Percentiles rank a stretch among this genome's conserved stretches.
Conservation (phyloP, 1,140 invertebrate species). For the Listronotus oregonensis region DNA sequence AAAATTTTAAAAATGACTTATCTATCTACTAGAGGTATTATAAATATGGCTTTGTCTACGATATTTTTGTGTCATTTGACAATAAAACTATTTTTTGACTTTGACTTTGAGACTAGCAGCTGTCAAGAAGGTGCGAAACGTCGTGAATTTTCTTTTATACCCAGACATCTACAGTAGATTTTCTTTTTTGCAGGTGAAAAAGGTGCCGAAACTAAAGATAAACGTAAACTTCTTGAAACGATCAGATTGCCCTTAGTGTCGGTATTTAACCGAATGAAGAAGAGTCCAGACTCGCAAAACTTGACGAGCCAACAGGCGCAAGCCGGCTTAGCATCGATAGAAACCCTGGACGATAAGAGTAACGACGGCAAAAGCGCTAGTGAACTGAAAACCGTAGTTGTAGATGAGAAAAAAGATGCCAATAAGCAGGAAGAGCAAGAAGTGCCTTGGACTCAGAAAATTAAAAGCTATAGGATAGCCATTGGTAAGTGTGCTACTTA, state of each 20-base stretch:
- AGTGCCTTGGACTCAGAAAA: conserved; percentile 38
- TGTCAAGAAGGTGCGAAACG: too few species aligned
- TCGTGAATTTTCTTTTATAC: too few species aligned
- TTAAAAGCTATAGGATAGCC: conserved; percentile 46
- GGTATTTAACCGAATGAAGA: conserved; percentile 60
- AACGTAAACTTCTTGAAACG: conserved; percentile 62
- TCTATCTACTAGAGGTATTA: too few species aligned
- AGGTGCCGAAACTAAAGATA: conserved; percentile 48
- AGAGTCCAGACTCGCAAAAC: conserved; percentile 44
- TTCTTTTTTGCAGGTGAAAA: conserved; percentile 34
- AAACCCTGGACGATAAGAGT: conserved; percentile 70
- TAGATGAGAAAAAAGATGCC: conserved; percentile 56
- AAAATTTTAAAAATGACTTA: too few species aligned
- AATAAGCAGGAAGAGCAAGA: conserved; percentile 49
- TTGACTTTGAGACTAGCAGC: too few species aligned
- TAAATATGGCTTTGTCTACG: too few species aligned
- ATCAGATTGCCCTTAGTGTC: conserved; percentile 68
- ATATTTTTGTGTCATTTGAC: too few species aligned
- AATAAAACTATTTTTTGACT: too few species aligned
- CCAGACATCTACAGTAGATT: too few species aligned
- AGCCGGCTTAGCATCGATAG: conserved; percentile 76
- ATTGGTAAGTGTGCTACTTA: conserved; percentile 50
- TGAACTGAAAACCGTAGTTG: conserved; percentile 72
- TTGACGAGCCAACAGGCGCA: conserved; percentile 56
- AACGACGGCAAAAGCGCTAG: conserved; percentile 59